Evolutionary conservation across 2,888 invertebrate genomes (phyloP).

Genomic region (Dilophus febrilis): DNA sequence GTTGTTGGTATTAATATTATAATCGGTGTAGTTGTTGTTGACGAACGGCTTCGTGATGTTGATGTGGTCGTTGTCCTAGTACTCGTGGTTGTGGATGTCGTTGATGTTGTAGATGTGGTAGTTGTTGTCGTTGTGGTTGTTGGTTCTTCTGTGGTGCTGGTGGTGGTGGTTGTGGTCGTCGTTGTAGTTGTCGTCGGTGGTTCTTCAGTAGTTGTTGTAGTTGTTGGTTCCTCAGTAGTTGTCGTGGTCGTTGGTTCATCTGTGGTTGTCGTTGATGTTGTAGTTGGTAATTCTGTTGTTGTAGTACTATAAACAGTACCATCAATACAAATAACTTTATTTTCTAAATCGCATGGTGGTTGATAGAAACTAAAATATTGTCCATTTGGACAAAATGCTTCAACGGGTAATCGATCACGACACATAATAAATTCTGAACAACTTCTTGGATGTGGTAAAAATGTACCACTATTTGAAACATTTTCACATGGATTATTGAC

Average conservation of each 20-base stretch:
- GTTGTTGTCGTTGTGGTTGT: not conserved
- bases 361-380: slow-evolving; percentile 22
- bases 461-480: not conserved
- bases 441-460: slow-evolving; percentile 21
- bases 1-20: no score
- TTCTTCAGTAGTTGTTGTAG: not conserved
- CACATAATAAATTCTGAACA: slow-evolving; percentile 25
- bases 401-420: slow-evolving; percentile 15
- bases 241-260: not conserved
- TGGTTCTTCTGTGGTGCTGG: not conserved
- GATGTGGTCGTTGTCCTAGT: not conserved
- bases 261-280: not conserved
- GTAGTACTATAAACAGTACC: slow-evolving; percentile 15
- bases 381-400: slow-evolving; percentile 19
- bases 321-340: slow-evolving; percentile 16
- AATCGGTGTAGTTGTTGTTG: not conserved
- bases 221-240: not conserved
- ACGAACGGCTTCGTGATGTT: not conserved
- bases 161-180: not conserved
- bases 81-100: not conserved
- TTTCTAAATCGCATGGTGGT: slow-evolving; percentile 22
- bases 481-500: no score
- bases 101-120: not conserved
- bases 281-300: not conserved
- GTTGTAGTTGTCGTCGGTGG: not conserved